Evolutionary conservation across 2,113 vertebrate species (phyloP).

Genomic region (Eurystomus gularis): DNA sequence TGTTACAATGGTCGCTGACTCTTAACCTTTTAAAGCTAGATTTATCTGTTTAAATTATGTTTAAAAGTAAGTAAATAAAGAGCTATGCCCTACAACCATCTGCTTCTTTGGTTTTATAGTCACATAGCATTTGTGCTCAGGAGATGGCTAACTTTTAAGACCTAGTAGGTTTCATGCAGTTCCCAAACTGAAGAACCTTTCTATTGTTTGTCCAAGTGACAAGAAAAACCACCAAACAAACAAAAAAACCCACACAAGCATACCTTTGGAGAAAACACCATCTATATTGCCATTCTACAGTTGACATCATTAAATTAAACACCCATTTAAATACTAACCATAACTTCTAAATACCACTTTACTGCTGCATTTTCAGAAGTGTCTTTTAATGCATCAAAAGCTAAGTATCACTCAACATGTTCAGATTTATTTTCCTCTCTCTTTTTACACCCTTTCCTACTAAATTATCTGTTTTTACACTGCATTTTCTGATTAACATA

Average conservation of each 20-base stretch:
- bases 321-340: background rate
- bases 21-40: background rate
- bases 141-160: background rate
- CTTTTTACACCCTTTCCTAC: background rate
- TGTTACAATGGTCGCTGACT: background rate
- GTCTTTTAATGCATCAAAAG: background rate
- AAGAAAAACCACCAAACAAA: background rate
- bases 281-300: background rate
- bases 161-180: background rate
- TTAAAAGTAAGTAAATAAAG: background rate
- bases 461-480: background rate
- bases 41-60: background rate
- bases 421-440: background rate
- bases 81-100: background rate
- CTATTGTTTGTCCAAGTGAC: background rate
- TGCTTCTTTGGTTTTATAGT: background rate
- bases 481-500: conserved; percentile 22
- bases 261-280: background rate
- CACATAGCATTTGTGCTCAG: background rate
- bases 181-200: background rate
- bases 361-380: background rate
- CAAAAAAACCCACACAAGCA: rapidly evolving
- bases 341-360: background rate
- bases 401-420: background rate
- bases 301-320: background rate